Base-by-base conservation (phyloP, 2,797 vertebrate genomes). In the Micrastur ruficollis region DNA sequence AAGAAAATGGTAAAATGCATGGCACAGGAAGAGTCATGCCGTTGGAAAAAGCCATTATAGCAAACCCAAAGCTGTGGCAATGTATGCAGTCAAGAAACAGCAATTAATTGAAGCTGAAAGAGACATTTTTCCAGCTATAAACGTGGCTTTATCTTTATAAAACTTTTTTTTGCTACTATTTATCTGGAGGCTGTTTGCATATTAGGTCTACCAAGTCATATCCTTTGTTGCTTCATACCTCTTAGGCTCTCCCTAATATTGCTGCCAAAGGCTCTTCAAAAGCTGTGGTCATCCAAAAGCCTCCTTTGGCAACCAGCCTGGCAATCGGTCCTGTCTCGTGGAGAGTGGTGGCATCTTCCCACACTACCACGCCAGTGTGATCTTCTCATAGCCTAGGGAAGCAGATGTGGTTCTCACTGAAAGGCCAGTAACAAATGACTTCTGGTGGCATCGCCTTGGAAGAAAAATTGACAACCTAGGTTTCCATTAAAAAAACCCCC, bases 1-100 rank as follows among this genome's bases (percentile, higher is more conserved):
- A 72, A 94, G 90, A 87, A 95, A 97, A 95, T 66, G 36, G 72
- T 81, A 85, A 97, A 97, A 96, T 91, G 46, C 73, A 90, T 93
- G 81, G 72, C 94, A 95, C 8, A 47, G 52, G 88, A 90, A 96
- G 89, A 68, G 47, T 63, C 6, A 12, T 70, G 81, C 96, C 97
- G 80, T 71, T 93, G 73, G 93, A 81, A 91, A 93, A 96, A 93
- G 82, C 89, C 70, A 62, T 87, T 89, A 56, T 3, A 93, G 89
- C 72, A 88, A 50, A 26, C 72, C 5, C 23, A 85, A 93, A 86
- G 19, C 92, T 92, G 94, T 89, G 88, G 52, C 85, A 80, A 62
- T 68, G 86, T 68, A 49, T 23, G 9, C 75, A 73, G 49, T 92
- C 70, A 87, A 95, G 95, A 90, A 97, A 88, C 44, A 96, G 53